Base-by-base conservation (phyloP, 2,797 vertebrate species). In the Xenentodon cancila region DNA sequence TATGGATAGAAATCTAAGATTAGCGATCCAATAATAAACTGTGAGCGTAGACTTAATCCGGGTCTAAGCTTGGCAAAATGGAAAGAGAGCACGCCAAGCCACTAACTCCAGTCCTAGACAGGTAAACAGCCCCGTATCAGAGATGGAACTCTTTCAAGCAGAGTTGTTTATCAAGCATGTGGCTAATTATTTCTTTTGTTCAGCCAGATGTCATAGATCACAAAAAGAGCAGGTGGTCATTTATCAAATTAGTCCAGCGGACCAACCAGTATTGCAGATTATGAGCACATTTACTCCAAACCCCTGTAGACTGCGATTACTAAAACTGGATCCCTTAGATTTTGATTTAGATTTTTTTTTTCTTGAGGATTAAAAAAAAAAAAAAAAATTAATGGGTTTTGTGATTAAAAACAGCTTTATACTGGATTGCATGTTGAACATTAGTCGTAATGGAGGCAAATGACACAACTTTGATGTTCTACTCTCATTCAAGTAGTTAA, bases 131-230 rank as follows among this genome's bases (percentile, higher is more conserved):
- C 84, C 79, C 50, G 65, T 57, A 75, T 78, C 53, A 59, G 64
- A 69, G 68, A 73, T 59, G 77, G 80, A 80, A 80, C 81, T 79
- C 63, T 57, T 78, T 50, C 64, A 42, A 67, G 74, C 75, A 49
- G 51, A 79, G 59, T 84, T 87, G 77, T 85, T 89, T 87, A 79
- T 81, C 73, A 80, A 84, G 84, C 77, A 72, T 60, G 84, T 37
- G 64, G 84, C 84, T 89, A 88, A 91, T 92, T 88, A 84, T 85
- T 88, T 89, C 90, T 84, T 93, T 92, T 93, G 90, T 93, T 90
- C 83, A 62, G 84, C 88, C 93, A 94, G 92, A 93, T 93, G 92
- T 88, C 92, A 82, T 80, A 58, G 81, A 84, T 79, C 67, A 60
- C 66, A 80, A 80, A 72, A 84, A 73, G 86, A 90, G 89, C 92